A percentile compares a stretch with the other conserved stretches of the same genome.
Evolutionary conservation across 2,797 vertebrate species (phyloP).

Genomic region (Characodon lateralis): DNA sequence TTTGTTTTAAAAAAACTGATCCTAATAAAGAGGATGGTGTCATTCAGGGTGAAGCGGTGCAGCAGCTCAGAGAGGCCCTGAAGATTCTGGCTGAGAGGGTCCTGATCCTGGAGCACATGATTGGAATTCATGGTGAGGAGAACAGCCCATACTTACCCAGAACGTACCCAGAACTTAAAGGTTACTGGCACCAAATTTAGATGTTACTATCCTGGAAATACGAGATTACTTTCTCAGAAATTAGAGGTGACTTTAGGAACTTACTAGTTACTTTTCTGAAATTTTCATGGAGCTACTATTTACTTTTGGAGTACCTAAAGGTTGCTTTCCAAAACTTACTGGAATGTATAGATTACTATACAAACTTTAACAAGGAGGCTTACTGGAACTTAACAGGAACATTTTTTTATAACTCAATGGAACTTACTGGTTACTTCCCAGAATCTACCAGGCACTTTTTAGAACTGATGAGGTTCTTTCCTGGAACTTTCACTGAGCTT

Average conservation of each 20-base stretch:
- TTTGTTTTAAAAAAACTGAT: conserved; percentile 7
- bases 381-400: background rate
- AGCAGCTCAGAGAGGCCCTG: conserved; percentile 93
- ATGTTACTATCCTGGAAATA: background rate
- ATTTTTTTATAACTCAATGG: background rate
- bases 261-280: background rate
- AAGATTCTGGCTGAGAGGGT: conserved; percentile 97
- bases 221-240: background rate
- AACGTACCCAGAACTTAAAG: background rate
- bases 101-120: conserved; percentile 97
- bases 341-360: too few species aligned
- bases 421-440: background rate
- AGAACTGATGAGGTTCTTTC: too few species aligned
- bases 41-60: conserved; percentile 87
- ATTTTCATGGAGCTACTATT: background rate
- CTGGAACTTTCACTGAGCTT: background rate
- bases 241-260: background rate
- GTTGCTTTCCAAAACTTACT: background rate
- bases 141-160: background rate
- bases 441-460: too few species aligned
- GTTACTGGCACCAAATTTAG: background rate
- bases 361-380: too few species aligned
- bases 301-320: background rate
- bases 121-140: conserved; percentile 90
- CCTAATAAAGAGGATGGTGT: conserved; percentile 11